Percentiles rank a stretch among this genome's conserved stretches.
phyloP scores from a whole-genome alignment of 1,140 invertebrate genomes.

The Drosophila kikkawai region DNA sequence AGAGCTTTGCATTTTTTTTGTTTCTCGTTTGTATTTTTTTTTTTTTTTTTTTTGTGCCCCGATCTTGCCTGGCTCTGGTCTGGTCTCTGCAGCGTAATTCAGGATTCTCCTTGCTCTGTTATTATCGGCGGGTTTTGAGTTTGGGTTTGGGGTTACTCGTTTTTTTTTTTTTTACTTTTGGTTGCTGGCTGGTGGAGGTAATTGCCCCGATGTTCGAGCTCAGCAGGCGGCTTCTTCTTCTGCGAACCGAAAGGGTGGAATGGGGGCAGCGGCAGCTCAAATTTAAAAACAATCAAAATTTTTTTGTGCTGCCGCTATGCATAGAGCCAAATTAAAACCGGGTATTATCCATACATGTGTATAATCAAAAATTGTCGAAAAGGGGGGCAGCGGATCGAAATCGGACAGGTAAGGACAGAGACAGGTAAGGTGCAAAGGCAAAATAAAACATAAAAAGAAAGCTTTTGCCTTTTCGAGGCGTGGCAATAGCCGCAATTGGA shows the following conservation, averaged over 20 bases:
- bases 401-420: conserved; percentile 18
- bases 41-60: conserved; percentile 10
- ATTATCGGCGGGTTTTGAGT: conserved; percentile 71
- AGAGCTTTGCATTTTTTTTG: conserved; percentile 33
- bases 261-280: conserved; percentile 49
- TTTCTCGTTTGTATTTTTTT: conserved; percentile 29
- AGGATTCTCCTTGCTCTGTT: conserved; percentile 80
- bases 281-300: conserved; percentile 76
- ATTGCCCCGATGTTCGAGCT: conserved; percentile 71
- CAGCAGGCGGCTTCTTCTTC: conserved; percentile 67
- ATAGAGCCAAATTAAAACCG: conserved; percentile 50
- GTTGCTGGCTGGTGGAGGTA: conserved; percentile 53
- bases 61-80: conserved; percentile 8
- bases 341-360: conserved; percentile 49
- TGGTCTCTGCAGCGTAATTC: conserved; percentile 72
- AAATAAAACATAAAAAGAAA: conserved; percentile 32
- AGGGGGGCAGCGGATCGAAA: conserved; percentile 13
- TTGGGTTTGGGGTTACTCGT: conserved; percentile 45
- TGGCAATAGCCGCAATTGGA: conserved; percentile 25
- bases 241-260: conserved; percentile 28
- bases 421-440: conserved; percentile 1
- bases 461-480: conserved; percentile 18
- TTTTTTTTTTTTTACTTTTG: background rate
- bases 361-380: conserved; percentile 35
- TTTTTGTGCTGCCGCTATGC: conserved; percentile 45